Conservation (phyloP, 1,140 invertebrate species). For the Drepana arcuata region DNA sequence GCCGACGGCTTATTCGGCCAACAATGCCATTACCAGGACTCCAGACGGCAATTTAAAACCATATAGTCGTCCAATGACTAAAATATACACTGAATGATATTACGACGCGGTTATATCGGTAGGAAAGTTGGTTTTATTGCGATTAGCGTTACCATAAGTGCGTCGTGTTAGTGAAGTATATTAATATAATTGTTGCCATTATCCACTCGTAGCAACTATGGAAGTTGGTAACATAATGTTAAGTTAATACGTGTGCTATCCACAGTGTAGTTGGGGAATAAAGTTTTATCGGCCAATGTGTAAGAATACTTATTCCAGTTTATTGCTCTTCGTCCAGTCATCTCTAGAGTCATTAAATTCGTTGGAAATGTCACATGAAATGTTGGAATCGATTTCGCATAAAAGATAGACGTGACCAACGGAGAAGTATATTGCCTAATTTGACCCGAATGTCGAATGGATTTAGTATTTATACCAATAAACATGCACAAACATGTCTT, state of each 20-base stretch:
- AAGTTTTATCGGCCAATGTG: conserved; percentile 55
- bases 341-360: conserved; percentile 61
- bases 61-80: too few species aligned
- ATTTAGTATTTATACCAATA: conserved; percentile 8
- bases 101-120: too few species aligned
- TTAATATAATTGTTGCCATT: conserved; percentile 13
- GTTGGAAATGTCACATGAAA: conserved; percentile 63
- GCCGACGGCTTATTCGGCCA: conserved; percentile 24
- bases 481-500: conserved; percentile 1
- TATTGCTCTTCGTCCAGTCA: conserved; percentile 60
- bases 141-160: too few species aligned
- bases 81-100: too few species aligned
- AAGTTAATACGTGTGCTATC: conserved; percentile 17
- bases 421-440: conserved; percentile 44
- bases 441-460: conserved; percentile 18
- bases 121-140: too few species aligned
- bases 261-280: conserved; percentile 32
- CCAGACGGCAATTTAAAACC: too few species aligned
- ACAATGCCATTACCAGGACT: too few species aligned
- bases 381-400: conserved; percentile 65
- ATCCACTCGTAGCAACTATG: conserved; percentile 8
- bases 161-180: too few species aligned
- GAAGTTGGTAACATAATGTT: conserved; percentile 18
- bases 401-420: conserved; percentile 62
- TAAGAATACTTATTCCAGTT: conserved; percentile 62